A percentile compares a stretch with the other conserved stretches of the same genome.
These are phyloP conservation scores for Drosophila auraria DNA, from an alignment of 1,140 invertebrate genomes.

Conservation along the genomic window DNA sequence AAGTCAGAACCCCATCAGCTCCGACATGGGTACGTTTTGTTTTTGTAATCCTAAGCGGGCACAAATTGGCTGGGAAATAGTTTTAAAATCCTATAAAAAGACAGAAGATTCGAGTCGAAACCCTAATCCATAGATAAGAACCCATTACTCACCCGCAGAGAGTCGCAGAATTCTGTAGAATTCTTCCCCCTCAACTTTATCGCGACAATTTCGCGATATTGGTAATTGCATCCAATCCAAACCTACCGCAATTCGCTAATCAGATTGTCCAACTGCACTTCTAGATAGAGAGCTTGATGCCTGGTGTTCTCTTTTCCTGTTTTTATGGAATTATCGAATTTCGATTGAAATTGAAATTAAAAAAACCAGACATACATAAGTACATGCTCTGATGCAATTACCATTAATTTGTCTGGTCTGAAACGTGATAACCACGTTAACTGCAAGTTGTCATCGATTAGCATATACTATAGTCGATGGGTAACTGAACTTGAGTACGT, in stretches of 20 bases:
- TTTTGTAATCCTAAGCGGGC: too few species aligned
- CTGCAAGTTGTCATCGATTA: background rate
- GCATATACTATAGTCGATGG: slow-evolving; percentile 4
- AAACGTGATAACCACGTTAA: slow-evolving; percentile 19
- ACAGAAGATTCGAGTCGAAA: background rate
- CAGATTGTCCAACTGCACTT: background rate
- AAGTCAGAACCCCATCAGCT: too few species aligned
- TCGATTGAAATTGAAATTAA: slow-evolving; percentile 7
- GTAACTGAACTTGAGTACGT: slow-evolving; percentile 17
- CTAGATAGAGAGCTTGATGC: too few species aligned
- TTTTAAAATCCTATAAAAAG: background rate
- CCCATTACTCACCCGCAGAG: background rate
- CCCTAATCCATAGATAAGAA: too few species aligned
- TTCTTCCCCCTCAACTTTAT: background rate
- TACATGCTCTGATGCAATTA: slow-evolving; percentile 1
- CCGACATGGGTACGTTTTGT: too few species aligned
- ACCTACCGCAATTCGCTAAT: slow-evolving; percentile 33
- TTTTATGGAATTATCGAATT: background rate
- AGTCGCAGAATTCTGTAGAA: background rate
- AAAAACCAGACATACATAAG: background rate
- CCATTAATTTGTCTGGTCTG: slow-evolving; percentile 2
- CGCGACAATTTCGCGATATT: slow-evolving; percentile 12
- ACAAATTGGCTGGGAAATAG: too few species aligned
- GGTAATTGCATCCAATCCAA: slow-evolving; percentile 16
- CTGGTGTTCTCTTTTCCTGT: background rate